These are phyloP conservation scores for Pimephales promelas DNA, from an alignment of 2,113 vertebrate genomes.

Conservation along the genomic window DNA sequence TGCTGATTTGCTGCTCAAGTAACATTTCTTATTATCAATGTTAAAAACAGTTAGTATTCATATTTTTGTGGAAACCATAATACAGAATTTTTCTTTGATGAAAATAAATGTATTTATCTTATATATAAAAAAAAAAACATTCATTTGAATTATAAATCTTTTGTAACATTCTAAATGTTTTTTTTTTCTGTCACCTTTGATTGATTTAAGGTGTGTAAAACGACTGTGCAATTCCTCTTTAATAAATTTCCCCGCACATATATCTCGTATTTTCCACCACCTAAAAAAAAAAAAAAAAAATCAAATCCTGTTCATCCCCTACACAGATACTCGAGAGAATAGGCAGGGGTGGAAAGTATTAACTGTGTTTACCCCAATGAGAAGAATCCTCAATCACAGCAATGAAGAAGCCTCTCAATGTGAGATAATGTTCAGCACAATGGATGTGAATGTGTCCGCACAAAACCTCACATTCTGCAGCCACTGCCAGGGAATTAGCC, in stretches of 20 bases:
- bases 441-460: slow-evolving; percentile 10
- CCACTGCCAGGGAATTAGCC: slow-evolving; percentile 28
- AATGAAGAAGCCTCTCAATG: slow-evolving; percentile 31
- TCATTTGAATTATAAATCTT: no score
- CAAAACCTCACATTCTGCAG: slow-evolving; percentile 22
- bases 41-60: no score
- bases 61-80: no score
- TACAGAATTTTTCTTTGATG: no score
- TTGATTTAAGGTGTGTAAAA: no score
- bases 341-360: slow-evolving; percentile 21
- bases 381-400: slow-evolving; percentile 34
- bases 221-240: neutral
- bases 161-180: no score
- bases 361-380: slow-evolving; percentile 36
- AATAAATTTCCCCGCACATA: neutral
- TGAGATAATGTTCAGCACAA: slow-evolving; percentile 21
- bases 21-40: no score
- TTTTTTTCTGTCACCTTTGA: no score
- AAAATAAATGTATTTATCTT: no score
- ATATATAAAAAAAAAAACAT: no score
- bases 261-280: slow-evolving; percentile 5
- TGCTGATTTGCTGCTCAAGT: no score
- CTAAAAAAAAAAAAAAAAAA: neutral
- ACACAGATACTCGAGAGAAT: slow-evolving; percentile 6
- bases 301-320: neutral